These are phyloP conservation scores for Margaritifera margaritifera DNA, from an alignment of 2,888 invertebrate species.

Conservation along the genomic window DNA sequence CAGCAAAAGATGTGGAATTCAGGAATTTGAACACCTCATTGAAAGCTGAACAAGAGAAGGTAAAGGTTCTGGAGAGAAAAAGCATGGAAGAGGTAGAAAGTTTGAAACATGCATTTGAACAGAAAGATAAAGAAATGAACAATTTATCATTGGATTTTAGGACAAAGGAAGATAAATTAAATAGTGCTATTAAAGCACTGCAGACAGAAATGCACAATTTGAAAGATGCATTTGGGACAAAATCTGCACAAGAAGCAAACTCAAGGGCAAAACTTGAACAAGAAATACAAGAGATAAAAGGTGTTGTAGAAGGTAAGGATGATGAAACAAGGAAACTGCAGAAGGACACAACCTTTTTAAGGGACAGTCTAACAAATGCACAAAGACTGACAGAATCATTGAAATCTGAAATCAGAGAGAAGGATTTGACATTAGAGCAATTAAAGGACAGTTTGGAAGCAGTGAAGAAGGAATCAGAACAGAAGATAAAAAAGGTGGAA, in stretches of 20 bases:
- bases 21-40: constrained; percentile 25
- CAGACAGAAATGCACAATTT: constrained; percentile 30
- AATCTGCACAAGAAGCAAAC: constrained; percentile 32
- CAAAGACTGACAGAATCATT: constrained; percentile 28
- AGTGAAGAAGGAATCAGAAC: constrained; percentile 29
- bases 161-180: constrained; percentile 27
- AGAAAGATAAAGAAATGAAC: constrained; percentile 46
- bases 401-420: constrained; percentile 34
- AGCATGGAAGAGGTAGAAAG: constrained; percentile 26
- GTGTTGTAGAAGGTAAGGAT: constrained; percentile 16
- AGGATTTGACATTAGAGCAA: constrained; percentile 23
- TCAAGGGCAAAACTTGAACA: constrained; percentile 30
- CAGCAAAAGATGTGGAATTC: constrained; percentile 30
- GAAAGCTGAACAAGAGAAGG: constrained; percentile 15
- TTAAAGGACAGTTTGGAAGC: constrained; percentile 21
- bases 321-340: constrained; percentile 20
- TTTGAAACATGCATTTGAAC: constrained; percentile 40
- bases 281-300: constrained; percentile 24
- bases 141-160: constrained; percentile 26
- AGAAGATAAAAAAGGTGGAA: constrained; percentile 19
- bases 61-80: constrained; percentile 35
- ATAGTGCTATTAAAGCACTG: constrained; percentile 24
- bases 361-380: constrained; percentile 38
- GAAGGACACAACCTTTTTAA: constrained; percentile 38
- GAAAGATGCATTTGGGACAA: constrained; percentile 27